Evolutionary conservation across 2,113 vertebrate species (phyloP), one percentile per base, ranked within the genome.

Genomic region (Nymphicus hollandicus): DNA sequence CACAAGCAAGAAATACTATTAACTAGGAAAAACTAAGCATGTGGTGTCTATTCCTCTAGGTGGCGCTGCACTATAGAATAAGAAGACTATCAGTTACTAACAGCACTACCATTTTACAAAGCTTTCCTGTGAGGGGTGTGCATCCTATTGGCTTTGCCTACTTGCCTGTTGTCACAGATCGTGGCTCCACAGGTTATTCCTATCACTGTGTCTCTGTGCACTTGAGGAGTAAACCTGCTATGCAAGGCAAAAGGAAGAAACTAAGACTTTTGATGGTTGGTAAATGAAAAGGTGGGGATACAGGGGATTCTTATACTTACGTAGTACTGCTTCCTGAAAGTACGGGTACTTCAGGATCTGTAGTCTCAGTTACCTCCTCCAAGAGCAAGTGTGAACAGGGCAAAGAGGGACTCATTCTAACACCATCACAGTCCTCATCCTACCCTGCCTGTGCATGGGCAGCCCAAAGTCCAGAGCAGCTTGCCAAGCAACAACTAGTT

Each of bases 21-120:
- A 81, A 24, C 11, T 17, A 71, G n/a, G 66, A 4, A 77, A 37
- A 72, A 39, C 3, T 0, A 25, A 28, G 15, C 29, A 8, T 25
- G 86, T 80, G 61, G 11, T 65, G 18, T 39, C 64, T 37, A 0
- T 61, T 64, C 93, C 96, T 79, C 66, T 87, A 95, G 96, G 55
- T 89, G 96, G 96, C 82, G 96, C 92, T 81, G 17, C 39, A 6
- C 65, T 64, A 11, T 2, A 91, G 83, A 3, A 15, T 1, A 56
- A 20, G 8, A 52, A 11, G 24, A 22, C 25, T 2, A 29, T 0
- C 37, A 5, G 52, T 13, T 33, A 7, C 0, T 66, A 46, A 25
- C 61, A 25, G 20, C 5, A 19, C 71, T 41, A 25, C 52, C 56
- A 41, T 76, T 69, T 89, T 5, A 17, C 52, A 17, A 1, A 63